Percentiles rank a stretch among this genome's conserved stretches.
Evolutionary conservation across 2,797 vertebrate genomes (phyloP).

Genomic region (Streptopelia turtur): DNA sequence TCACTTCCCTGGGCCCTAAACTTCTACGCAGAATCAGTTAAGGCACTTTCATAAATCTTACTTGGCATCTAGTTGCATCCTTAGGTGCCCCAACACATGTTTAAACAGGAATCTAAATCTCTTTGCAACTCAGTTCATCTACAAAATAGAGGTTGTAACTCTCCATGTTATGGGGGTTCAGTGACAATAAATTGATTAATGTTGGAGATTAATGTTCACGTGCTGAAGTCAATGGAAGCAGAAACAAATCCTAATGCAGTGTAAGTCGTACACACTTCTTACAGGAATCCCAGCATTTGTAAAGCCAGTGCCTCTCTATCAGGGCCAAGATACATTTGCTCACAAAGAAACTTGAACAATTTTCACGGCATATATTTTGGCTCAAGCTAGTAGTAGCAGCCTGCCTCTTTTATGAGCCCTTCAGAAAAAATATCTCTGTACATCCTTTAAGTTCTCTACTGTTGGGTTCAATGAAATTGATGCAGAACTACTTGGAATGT

Average conservation of each 20-base stretch:
- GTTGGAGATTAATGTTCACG: not conserved
- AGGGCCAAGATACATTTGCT: not conserved
- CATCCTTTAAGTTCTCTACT: slow-evolving; percentile 6
- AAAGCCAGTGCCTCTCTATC: not conserved
- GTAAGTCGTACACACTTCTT: not conserved
- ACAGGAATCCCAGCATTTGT: not conserved
- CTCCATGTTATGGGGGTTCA: not conserved
- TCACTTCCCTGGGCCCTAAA: not conserved
- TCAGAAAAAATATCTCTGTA: not conserved
- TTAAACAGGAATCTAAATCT: slow-evolving; percentile 19
- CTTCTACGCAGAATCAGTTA: slow-evolving; percentile 20
- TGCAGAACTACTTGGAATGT: not conserved
- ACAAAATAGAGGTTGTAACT: not conserved
- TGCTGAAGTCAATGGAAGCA: not conserved
- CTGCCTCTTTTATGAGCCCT: slow-evolving; percentile 10
- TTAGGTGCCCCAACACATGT: not conserved
- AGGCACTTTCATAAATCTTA: slow-evolving; percentile 7
- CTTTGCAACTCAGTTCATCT: not conserved
- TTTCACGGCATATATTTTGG: not conserved
- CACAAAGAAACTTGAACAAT: not conserved
- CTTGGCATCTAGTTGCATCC: not conserved
- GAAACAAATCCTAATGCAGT: slow-evolving; percentile 30
- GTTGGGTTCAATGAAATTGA: not conserved
- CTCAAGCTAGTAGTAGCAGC: slow-evolving; percentile 16
- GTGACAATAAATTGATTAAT: slow-evolving; percentile 13